Evolutionary conservation across 2,797 vertebrate species (phyloP).

Genomic region (Discoglossus pictus): DNA sequence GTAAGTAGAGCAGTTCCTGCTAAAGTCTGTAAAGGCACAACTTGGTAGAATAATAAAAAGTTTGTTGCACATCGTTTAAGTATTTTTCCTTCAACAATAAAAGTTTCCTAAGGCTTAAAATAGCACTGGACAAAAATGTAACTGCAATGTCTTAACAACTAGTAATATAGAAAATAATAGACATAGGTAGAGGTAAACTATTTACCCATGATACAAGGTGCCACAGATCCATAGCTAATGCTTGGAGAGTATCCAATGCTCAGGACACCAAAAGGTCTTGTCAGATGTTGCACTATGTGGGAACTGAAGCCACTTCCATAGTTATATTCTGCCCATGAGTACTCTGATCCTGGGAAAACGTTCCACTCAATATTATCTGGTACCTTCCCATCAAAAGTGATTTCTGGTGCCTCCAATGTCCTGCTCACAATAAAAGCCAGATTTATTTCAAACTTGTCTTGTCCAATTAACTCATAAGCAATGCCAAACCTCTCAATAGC

Average conservation of each 20-base stretch:
- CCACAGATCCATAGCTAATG: conserved; percentile 66
- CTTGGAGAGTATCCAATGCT: conserved; percentile 61
- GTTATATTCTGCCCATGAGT: conserved; percentile 68
- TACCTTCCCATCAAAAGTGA: conserved; percentile 58
- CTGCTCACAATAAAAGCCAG: conserved; percentile 66
- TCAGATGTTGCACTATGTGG: conserved; percentile 55
- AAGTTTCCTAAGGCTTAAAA: too few relatives aligned
- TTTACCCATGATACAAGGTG: conserved; percentile 55
- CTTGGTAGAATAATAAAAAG: too few relatives aligned
- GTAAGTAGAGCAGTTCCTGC: too few relatives aligned
- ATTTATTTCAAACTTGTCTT: conserved; percentile 56
- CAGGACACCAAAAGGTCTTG: conserved; percentile 65
- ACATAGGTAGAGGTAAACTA: too few relatives aligned
- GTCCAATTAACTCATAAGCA: conserved; percentile 59
- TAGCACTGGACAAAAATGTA: too few relatives aligned
- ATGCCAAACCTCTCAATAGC: conserved; percentile 49
- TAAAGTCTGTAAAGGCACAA: too few relatives aligned
- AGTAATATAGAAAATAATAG: too few relatives aligned
- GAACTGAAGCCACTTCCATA: conserved; percentile 24
- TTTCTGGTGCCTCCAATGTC: conserved; percentile 46
- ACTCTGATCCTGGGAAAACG: conserved; percentile 62
- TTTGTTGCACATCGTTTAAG: too few relatives aligned
- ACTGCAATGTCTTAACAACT: too few relatives aligned
- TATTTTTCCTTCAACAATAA: too few relatives aligned
- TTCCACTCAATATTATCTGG: conserved; percentile 60